These are phyloP conservation scores for Hartigia nigra DNA, from an alignment of 2,888 invertebrate species.

Conservation along the genomic window DNA sequence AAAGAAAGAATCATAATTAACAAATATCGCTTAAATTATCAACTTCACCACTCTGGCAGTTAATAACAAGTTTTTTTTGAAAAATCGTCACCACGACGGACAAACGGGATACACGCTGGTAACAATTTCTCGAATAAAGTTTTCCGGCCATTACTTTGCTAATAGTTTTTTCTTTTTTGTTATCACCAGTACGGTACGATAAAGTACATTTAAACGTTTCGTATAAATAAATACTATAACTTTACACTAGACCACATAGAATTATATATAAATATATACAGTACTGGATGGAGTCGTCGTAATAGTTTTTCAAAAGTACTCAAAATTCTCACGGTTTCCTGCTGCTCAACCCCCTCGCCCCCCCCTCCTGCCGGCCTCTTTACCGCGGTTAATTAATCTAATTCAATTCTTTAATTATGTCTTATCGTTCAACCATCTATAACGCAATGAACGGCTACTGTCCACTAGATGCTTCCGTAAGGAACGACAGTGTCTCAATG, in stretches of 20 bases:
- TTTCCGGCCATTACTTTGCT: neutral
- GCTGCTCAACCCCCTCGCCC: neutral
- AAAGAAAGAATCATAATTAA: neutral
- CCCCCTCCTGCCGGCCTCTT: too few species aligned
- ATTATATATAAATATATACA: constrained; percentile 36
- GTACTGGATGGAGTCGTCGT: constrained; percentile 49
- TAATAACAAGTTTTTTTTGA: neutral
- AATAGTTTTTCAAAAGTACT: neutral
- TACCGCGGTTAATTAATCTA: neutral
- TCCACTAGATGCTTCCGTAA: neutral
- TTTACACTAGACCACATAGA: constrained; percentile 44
- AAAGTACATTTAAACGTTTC: neutral
- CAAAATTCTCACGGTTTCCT: neutral
- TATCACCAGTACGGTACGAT: neutral
- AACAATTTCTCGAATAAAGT: neutral
- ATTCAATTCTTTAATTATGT: neutral
- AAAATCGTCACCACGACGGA: neutral
- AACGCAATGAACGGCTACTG: neutral
- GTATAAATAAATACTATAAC: constrained; percentile 43
- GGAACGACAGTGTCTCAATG: constrained; percentile 29
- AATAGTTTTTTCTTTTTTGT: too few species aligned
- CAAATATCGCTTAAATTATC: neutral
- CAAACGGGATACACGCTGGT: neutral
- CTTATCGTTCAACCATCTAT: neutral
- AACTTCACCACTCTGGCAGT: neutral